Conservation (phyloP, 1,140 invertebrate genomes). For the Anthonomus grandis region DNA sequence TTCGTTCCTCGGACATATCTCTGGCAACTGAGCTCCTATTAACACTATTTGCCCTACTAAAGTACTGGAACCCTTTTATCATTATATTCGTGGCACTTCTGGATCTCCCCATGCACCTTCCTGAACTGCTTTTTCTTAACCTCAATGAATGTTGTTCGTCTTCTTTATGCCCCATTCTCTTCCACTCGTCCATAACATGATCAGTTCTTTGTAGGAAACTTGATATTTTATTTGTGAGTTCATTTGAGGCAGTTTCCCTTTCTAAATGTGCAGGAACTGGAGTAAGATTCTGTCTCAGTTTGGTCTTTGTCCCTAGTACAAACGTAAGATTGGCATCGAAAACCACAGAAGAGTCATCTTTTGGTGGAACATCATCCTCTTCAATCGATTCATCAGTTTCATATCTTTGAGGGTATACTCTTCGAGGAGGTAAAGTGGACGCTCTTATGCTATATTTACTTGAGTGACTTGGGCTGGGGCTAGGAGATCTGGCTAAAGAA, state of each 20-base stretch:
- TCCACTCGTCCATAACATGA: constrained; percentile 83
- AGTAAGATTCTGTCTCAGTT: constrained; percentile 64
- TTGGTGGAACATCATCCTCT: constrained; percentile 56
- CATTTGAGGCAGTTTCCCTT: constrained; percentile 69
- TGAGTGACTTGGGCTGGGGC: constrained; percentile 37
- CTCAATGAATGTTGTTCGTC: constrained; percentile 48
- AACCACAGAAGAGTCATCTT: constrained; percentile 71
- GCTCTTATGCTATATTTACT: constrained; percentile 8
- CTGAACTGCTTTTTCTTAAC: constrained; percentile 43
- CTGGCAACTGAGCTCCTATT: constrained; percentile 53
- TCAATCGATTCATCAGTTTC: constrained; percentile 47
- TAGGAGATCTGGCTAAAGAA: constrained; percentile 47
- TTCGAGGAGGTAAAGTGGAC: constrained; percentile 51
- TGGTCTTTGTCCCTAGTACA: constrained; percentile 66
- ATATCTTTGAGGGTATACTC: constrained; percentile 62
- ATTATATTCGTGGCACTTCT: constrained; percentile 73
- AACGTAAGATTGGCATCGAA: constrained; percentile 79
- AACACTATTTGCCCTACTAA: constrained; percentile 55
- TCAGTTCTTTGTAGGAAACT: constrained; percentile 78
- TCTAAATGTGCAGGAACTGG: constrained; percentile 71
- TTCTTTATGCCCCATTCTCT: constrained; percentile 59
- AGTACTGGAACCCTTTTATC: constrained; percentile 73
- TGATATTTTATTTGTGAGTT: constrained; percentile 69
- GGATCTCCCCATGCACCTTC: constrained; percentile 58
- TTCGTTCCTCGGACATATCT: constrained; percentile 52